Evolutionary conservation across 2,113 vertebrate genomes (phyloP), one percentile per base, ranked within the genome.

Genomic region (Mirza zaza): DNA sequence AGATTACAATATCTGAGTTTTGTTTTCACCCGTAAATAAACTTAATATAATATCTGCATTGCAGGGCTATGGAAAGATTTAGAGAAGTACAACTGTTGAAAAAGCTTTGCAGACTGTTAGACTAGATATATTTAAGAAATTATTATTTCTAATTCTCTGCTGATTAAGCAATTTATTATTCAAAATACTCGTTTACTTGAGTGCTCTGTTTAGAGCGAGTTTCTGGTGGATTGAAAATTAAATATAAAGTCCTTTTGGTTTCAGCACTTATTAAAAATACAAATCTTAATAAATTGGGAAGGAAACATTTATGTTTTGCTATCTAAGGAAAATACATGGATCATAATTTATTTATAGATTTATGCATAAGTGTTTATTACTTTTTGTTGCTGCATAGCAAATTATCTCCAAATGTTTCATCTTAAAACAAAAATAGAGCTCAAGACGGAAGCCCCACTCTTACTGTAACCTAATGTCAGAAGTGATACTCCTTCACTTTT

Each of bases 191-290:
- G 77, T 48, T 83, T 71, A 95, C 42, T 39, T 20, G 6, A 18
- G 3, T 65, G 8, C 50, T 90, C 32, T 87, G 1, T 55, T 68
- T 77, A 34, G 65, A 61, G 23, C 7, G 45, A 92, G 55, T 76
- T 96, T 96, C 45, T 92, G 48, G 3, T 95, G 52, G 63, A 42
- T 48, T 55, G 23, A 85, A 84, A 88, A 55, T 29, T 42, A 83
- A 90, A 45, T 92, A 52, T 50, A 85, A 91, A 88, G 80, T 85
- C 0, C 17, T 87, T 93, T 42, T n/a, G 32, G 3, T 88, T 81
- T 87, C 52, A 68, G 14, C 3, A 34, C 1, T 83, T 80, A 45
- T 52, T 89, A 52, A 90, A 83, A 83, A 90, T 75, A 29, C 32
- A 61, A 68, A 50, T 86, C 8, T 70, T 70, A 83, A 71, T 42